Evolutionary conservation across 2,888 invertebrate species (phyloP).

Genomic region (Metalampra italica): DNA sequence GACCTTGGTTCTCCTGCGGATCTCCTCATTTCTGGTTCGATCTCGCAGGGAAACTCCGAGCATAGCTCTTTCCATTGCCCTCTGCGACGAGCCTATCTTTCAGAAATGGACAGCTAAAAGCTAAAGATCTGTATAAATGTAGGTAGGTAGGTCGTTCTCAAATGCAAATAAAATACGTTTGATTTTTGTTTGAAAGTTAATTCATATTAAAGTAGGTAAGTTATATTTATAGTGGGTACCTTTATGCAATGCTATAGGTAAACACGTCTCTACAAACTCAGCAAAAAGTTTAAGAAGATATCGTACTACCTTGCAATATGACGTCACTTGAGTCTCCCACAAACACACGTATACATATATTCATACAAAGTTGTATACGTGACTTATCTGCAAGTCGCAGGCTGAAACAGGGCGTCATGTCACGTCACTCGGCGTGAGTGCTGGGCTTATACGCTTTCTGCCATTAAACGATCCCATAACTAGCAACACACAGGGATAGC

Average conservation of each 20-base stretch:
- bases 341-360: neutral
- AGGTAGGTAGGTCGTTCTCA: no score
- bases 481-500: neutral
- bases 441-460: neutral
- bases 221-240: neutral
- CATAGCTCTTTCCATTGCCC: no score
- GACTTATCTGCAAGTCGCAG: conserved; percentile 44
- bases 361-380: conserved; percentile 27
- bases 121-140: neutral
- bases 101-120: neutral
- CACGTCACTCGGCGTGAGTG: conserved; percentile 12
- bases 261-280: no score
- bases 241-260: no score
- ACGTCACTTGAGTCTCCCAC: neutral
- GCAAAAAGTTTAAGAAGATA: no score
- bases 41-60: no score
- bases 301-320: neutral
- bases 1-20: no score
- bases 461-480: neutral
- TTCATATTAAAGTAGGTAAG: neutral
- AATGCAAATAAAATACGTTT: neutral
- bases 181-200: neutral
- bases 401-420: conserved; percentile 18
- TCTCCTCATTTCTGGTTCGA: no score
- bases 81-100: neutral